Conservation (phyloP, 2,888 invertebrate species). For the Andrena bicolor region DNA sequence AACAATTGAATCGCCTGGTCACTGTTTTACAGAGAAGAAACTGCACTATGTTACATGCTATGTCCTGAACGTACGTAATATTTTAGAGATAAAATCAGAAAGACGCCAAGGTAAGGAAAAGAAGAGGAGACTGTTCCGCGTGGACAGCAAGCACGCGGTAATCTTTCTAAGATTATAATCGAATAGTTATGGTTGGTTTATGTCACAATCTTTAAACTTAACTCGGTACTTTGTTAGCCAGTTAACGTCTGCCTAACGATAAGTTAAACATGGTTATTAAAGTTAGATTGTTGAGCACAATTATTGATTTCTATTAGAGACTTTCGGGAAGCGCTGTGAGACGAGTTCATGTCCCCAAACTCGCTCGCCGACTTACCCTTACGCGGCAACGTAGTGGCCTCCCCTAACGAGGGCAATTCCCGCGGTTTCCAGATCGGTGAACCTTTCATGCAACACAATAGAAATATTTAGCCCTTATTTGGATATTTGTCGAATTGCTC, state of each 20-base stretch:
- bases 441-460: slow-evolving; percentile 87
- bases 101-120: slow-evolving; percentile 32
- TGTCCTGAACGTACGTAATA: background rate
- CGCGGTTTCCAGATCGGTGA: slow-evolving; percentile 99
- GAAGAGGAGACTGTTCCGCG: slow-evolving; percentile 51
- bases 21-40: background rate
- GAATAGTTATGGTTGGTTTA: slow-evolving; percentile 58
- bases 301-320: slow-evolving; percentile 87
- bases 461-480: too few relatives aligned
- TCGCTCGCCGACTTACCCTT: slow-evolving; percentile 86
- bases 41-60: slow-evolving; percentile 7
- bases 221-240: slow-evolving; percentile 59
- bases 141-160: slow-evolving; percentile 61
- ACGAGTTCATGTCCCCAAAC: slow-evolving; percentile 85
- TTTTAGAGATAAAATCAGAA: slow-evolving; percentile 52
- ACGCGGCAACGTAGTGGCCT: slow-evolving; percentile 88
- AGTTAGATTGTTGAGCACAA: slow-evolving; percentile 84
- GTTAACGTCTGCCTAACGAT: slow-evolving; percentile 70
- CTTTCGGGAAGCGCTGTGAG: slow-evolving; percentile 87
- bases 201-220: slow-evolving; percentile 60
- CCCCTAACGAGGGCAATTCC: slow-evolving; percentile 89
- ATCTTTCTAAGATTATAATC: slow-evolving; percentile 53
- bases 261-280: slow-evolving; percentile 85
- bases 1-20: slow-evolving; percentile 37
- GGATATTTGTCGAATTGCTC: too few relatives aligned